These are phyloP conservation scores for Lethrus apterus DNA, from an alignment of 1,140 invertebrate genomes.

Conservation along the genomic window DNA sequence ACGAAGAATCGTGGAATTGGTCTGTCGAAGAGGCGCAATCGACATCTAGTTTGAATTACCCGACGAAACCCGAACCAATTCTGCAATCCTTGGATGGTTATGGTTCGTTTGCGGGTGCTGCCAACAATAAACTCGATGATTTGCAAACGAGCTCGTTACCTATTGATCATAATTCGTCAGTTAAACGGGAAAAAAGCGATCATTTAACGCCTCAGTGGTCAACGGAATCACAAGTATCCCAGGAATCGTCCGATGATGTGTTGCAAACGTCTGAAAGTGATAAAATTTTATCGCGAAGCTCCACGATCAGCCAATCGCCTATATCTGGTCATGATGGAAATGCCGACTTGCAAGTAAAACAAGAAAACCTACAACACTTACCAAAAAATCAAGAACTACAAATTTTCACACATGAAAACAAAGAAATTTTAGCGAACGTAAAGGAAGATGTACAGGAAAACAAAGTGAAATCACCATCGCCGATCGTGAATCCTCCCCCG, in stretches of 20 bases:
- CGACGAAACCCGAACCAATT: neutral
- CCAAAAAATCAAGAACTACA: too few species aligned
- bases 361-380: constrained; percentile 1
- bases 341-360: neutral
- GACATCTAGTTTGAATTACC: constrained; percentile 1
- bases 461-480: constrained; percentile 17
- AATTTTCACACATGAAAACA: constrained; percentile 30
- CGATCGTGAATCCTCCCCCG: constrained; percentile 23
- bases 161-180: neutral
- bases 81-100: constrained; percentile 1
- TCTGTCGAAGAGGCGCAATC: constrained; percentile 24
- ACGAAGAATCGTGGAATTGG: constrained; percentile 43
- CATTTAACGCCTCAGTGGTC: constrained; percentile 52
- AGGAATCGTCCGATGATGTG: constrained; percentile 50
- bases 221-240: constrained; percentile 52
- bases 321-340: constrained; percentile 23
- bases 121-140: neutral
- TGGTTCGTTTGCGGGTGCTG: constrained; percentile 11
- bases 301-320: constrained; percentile 39
- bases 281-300: constrained; percentile 49
- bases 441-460: constrained; percentile 15
- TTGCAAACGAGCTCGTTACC: neutral
- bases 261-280: constrained; percentile 49
- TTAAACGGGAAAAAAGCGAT: constrained; percentile 30
- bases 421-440: constrained; percentile 26